Evolutionary conservation across 2,888 invertebrate genomes (phyloP).

Genomic region (Eretmocerus hayati): DNA sequence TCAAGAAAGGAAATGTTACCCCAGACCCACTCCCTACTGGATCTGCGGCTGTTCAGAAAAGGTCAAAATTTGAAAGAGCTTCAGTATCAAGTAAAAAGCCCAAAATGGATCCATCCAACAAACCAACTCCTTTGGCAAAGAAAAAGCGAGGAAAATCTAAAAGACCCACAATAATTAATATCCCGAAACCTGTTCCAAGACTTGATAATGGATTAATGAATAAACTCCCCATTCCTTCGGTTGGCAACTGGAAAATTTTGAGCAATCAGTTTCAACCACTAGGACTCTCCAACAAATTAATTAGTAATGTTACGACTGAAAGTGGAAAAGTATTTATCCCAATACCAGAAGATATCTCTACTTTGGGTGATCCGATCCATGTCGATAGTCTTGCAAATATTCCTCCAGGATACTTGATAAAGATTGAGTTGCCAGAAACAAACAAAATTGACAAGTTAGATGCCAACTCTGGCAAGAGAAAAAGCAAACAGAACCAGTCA

Average conservation of each 20-base stretch:
- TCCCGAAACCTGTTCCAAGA: slow-evolving; percentile 37
- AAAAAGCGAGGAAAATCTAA: slow-evolving; percentile 39
- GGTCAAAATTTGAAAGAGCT: slow-evolving; percentile 27
- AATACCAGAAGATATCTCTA: slow-evolving; percentile 41
- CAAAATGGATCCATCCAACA: slow-evolving; percentile 36
- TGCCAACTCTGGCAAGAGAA: no score
- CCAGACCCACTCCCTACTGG: slow-evolving; percentile 1
- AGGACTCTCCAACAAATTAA: slow-evolving; percentile 34
- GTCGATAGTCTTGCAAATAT: slow-evolving; percentile 43
- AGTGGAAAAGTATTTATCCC: slow-evolving; percentile 42
- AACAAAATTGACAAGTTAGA: slow-evolving; percentile 25
- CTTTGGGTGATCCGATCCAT: slow-evolving; percentile 41
- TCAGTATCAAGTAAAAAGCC: slow-evolving; percentile 44
- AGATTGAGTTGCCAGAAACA: slow-evolving; percentile 41
- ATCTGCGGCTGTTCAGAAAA: slow-evolving; percentile 1
- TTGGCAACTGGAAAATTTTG: slow-evolving; percentile 39
- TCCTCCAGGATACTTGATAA: slow-evolving; percentile 42
- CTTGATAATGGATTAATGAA: slow-evolving; percentile 32
- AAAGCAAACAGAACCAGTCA: slow-evolving; percentile 19
- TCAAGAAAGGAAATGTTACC: slow-evolving; percentile 30
- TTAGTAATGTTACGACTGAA: slow-evolving; percentile 30
- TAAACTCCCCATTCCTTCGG: slow-evolving; percentile 40
- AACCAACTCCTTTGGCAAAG: slow-evolving; percentile 42
- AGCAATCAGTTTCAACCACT: slow-evolving; percentile 41
- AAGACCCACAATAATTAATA: slow-evolving; percentile 40